Evolutionary conservation across 2,888 invertebrate species (phyloP), one percentile per base, ranked within the genome.

Genomic region (Sympetrum striolatum): DNA sequence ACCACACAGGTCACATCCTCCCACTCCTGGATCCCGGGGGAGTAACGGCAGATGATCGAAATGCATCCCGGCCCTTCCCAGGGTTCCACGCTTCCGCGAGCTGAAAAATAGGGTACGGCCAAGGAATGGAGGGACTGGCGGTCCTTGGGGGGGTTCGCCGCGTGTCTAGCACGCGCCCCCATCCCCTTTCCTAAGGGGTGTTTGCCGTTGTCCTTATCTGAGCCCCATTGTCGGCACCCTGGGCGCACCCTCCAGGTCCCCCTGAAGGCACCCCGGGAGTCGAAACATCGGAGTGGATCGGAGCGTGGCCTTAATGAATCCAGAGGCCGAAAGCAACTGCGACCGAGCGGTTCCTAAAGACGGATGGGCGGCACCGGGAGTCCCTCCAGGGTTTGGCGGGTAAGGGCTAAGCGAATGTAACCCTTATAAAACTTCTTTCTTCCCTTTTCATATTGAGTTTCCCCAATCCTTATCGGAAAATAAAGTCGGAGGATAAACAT

Each of bases 251-350:
- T 31, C 10, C 3, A 25, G 44, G 44, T 44, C 81, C 81, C 37
- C 37, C 37, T 15, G 64, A 60, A 60, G 86, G 64, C 37, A n/a
- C 58, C 82, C 35, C 58, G 48, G 81, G 44, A 82, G 58, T 31
- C 82, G 82, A 82, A 82, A 82, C 82, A 82, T 82, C 35, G 82
- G 82, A 82, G 82, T 82, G 82, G 82, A 86, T 39, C 60, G 86
- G 86, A 86, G 86, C 86, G 86, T 86, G 86, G 86, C 86, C 39
- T 86, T 86, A 86, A 86, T 86, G 86, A 86, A 60, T n/a, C 60
- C 8, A 31, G 82, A 35, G 86, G 60, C 60, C 10, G 82, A 82
- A 53, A 58, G 82, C 53, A 22, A 31, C 31, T 14, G 25, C 44
- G 39, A 39, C 39, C 39, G 6, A 39, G 39, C 39, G 39, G 39